A percentile compares a stretch with the other conserved stretches of the same genome.
Evolutionary conservation across 2,113 vertebrate species (phyloP).

Genomic region (Neodon shergylaensis): DNA sequence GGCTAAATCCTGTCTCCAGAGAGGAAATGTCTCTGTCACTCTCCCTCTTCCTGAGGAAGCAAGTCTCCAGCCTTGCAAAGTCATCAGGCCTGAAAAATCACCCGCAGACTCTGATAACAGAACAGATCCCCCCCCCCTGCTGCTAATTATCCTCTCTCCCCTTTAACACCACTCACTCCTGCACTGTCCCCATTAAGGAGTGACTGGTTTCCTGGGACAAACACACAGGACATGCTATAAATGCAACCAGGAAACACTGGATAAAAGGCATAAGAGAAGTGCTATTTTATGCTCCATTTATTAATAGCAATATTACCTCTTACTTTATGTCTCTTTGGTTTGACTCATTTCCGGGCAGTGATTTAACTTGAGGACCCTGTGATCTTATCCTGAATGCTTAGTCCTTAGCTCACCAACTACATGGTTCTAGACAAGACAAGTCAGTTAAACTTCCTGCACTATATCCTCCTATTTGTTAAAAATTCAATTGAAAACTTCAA

Average conservation of each 20-base stretch:
- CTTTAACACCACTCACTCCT: slow-evolving; percentile 29
- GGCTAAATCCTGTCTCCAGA: slow-evolving; percentile 68
- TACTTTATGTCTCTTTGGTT: slow-evolving; percentile 36
- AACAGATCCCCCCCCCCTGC: slow-evolving; percentile 7
- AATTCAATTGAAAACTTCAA: background rate
- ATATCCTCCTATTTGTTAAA: slow-evolving; percentile 1
- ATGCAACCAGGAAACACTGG: slow-evolving; percentile 41
- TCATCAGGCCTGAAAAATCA: slow-evolving; percentile 76
- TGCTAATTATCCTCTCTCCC: slow-evolving; percentile 63
- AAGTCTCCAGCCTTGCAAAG: slow-evolving; percentile 79
- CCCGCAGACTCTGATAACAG: slow-evolving; percentile 74
- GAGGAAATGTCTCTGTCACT: slow-evolving; percentile 81
- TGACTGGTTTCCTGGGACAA: slow-evolving; percentile 73
- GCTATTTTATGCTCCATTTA: slow-evolving; percentile 42
- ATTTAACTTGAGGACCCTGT: background rate
- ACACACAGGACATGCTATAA: slow-evolving; percentile 43
- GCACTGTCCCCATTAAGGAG: background rate
- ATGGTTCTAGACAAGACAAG: background rate
- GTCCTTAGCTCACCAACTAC: background rate
- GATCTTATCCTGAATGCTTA: background rate
- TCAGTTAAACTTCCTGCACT: background rate
- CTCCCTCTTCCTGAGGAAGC: slow-evolving; percentile 81
- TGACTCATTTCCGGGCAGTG: slow-evolving; percentile 32
- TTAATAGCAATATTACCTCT: slow-evolving; percentile 44
- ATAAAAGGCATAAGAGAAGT: background rate